Base-by-base conservation (phyloP, 30 jellyfish, hydroid and myxozoan genomes). In the Aurelia sp. region DNA sequence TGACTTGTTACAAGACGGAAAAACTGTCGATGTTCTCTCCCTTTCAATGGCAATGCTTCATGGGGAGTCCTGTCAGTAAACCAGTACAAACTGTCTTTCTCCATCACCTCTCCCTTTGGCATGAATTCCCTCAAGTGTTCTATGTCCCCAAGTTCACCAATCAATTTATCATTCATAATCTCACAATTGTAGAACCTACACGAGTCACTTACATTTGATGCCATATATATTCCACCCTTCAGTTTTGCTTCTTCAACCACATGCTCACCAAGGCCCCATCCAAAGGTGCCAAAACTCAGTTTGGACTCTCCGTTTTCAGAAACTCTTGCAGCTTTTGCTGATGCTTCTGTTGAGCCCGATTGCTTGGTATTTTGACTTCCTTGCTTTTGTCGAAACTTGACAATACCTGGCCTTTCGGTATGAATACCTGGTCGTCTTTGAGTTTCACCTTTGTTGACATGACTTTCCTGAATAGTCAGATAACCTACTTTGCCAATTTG, bases 381-480 rank as follows among this genome's bases (percentile, higher is more conserved):
- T 73, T 74, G 76, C 13, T 44, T 61, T 9, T 4, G 60, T 40
- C 59, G 47, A 17, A 85, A 13, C 7, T 60, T 35, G 30, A 85
- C 44, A 16, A 17, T 31, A 2, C 94, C 94, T 37, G 94, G 94
- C 22, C 68, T 31, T 13, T 85, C 94, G 0, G 94, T 85, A 53
- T 85, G 94, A 19, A 85, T 21, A 8, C 94, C 94, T 13, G 94
- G 89, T 5, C 94, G 50, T 62, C 94, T 66, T 64, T 85, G 94
- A 22, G 94, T 59, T 20, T 65, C 13, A n/a, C 58, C 59, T 27
- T 41, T 74, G 19, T 85, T 70, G 74, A 85, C 94, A 16, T 13
- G 15, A 60, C 90, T 73, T 85, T 85, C 89, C 3, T 85, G 94
- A 19, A 85, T 74, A 4, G 94, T 85, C 18, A 85, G 74, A 73